These are phyloP conservation scores for Pachypanchax playfairii DNA, from an alignment of 2,113 vertebrate species.

Conservation along the genomic window DNA sequence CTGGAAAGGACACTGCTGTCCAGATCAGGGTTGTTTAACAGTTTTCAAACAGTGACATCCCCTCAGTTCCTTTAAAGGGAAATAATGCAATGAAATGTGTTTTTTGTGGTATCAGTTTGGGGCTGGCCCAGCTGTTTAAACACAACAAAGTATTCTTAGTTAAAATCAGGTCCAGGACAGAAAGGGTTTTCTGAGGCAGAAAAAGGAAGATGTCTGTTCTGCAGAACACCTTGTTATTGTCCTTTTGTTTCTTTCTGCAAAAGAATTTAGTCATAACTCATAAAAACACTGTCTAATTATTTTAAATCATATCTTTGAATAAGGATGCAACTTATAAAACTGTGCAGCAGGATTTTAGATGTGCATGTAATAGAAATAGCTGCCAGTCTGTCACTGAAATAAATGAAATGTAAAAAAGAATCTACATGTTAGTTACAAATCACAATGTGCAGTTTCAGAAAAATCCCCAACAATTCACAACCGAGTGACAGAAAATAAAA, in stretches of 20 bases:
- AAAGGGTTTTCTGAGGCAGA: background rate
- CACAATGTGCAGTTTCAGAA: background rate
- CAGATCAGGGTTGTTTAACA: background rate
- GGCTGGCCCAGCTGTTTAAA: background rate
- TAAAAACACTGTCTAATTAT: too few relatives aligned
- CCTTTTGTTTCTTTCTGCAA: background rate
- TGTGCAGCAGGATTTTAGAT: too few relatives aligned
- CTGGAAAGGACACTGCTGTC: background rate
- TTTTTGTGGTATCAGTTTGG: too few relatives aligned
- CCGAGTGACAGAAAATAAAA: background rate
- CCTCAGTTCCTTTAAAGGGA: background rate
- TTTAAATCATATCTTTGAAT: too few relatives aligned
- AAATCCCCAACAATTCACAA: background rate
- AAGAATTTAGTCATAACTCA: background rate
- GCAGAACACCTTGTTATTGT: background rate
- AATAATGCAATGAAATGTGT: background rate
- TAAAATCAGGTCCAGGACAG: background rate
- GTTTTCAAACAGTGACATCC: background rate
- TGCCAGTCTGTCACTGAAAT: too few relatives aligned
- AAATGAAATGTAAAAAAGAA: too few relatives aligned
- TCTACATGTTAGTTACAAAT: too few relatives aligned
- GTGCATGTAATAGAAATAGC: too few relatives aligned
- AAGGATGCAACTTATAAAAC: too few relatives aligned
- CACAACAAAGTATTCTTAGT: background rate
- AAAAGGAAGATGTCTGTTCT: background rate